Evolutionary conservation across 2,797 vertebrate species (phyloP).

Genomic region (Danio aesculapii): DNA sequence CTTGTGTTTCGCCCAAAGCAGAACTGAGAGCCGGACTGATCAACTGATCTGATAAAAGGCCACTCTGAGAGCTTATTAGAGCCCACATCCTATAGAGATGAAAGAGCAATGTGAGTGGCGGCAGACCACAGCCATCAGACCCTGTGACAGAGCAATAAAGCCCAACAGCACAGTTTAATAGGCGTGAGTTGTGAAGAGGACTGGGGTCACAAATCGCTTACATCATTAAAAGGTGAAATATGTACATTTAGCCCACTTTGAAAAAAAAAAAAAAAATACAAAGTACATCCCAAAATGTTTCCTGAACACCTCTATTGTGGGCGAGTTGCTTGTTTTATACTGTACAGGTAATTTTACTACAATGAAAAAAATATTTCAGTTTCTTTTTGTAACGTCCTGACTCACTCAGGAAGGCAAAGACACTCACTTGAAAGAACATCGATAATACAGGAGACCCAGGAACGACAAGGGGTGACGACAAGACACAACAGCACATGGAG

Average conservation of each 20-base stretch:
- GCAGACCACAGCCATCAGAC: constrained; percentile 6
- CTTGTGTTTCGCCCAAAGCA: constrained; percentile 23
- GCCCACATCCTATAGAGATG: constrained; percentile 27
- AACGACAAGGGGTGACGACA: no score
- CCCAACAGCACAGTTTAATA: constrained; percentile 33
- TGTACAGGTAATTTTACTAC: not conserved
- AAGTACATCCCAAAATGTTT: not conserved
- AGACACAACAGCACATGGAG: no score
- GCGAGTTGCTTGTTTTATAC: not conserved
- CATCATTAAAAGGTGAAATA: constrained; percentile 20
- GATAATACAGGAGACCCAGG: no score
- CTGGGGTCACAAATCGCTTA: constrained; percentile 14
- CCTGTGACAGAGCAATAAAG: constrained; percentile 23
- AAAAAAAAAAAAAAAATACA: no score
- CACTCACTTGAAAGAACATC: no score
- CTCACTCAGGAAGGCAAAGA: no score
- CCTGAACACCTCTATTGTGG: not conserved
- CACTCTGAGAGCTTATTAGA: constrained; percentile 39
- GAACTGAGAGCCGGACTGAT: not conserved
- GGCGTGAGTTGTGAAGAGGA: constrained; percentile 10
- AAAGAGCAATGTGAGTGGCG: constrained; percentile 10
- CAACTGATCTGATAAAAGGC: constrained; percentile 35
- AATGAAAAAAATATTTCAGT: no score
- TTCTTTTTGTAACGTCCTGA: no score
- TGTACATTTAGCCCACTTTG: not conserved